Conservation (phyloP, 92 coral and sea anemone species). For the Diadumene lineata region DNA sequence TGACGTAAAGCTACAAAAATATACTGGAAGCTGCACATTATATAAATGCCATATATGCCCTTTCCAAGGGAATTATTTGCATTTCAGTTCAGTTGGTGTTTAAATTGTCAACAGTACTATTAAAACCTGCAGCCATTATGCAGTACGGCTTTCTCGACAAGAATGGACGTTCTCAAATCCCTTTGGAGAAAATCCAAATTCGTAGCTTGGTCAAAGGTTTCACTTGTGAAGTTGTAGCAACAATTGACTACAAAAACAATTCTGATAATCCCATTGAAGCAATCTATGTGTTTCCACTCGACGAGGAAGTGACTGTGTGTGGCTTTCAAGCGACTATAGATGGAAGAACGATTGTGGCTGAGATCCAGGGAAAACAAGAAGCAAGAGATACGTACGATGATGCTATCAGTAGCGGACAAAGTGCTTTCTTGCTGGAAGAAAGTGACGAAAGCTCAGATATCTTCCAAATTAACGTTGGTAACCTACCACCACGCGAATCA, state of each 20-base stretch:
- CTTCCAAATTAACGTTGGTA: conserved; percentile 80
- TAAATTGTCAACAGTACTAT: no score
- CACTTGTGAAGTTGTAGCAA: conserved; percentile 79
- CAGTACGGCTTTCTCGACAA: conserved; percentile 57
- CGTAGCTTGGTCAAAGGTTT: conserved; percentile 72
- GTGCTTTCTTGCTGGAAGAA: conserved; percentile 83
- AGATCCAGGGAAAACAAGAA: conserved; percentile 80
- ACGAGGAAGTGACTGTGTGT: conserved; percentile 81
- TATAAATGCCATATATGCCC: no score
- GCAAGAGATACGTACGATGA: conserved; percentile 81
- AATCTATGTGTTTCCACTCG: conserved; percentile 71
- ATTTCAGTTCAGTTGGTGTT: no score
- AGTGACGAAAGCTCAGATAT: conserved; percentile 85
- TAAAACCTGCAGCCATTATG: no score
- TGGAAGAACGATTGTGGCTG: conserved; percentile 81
- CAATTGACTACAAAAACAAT: conserved; percentile 76
- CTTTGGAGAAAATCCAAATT: conserved; percentile 72
- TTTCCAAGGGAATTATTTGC: no score
- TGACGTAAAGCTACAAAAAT: no score
- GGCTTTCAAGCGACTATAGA: conserved; percentile 87
- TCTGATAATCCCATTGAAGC: conserved; percentile 83
- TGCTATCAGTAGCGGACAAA: conserved; percentile 77
- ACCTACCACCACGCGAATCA: conserved; percentile 79
- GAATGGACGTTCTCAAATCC: conserved; percentile 44
- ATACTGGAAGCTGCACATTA: no score